Base-by-base conservation (phyloP, 2,888 invertebrate genomes). In the Laspeyria flexula region DNA sequence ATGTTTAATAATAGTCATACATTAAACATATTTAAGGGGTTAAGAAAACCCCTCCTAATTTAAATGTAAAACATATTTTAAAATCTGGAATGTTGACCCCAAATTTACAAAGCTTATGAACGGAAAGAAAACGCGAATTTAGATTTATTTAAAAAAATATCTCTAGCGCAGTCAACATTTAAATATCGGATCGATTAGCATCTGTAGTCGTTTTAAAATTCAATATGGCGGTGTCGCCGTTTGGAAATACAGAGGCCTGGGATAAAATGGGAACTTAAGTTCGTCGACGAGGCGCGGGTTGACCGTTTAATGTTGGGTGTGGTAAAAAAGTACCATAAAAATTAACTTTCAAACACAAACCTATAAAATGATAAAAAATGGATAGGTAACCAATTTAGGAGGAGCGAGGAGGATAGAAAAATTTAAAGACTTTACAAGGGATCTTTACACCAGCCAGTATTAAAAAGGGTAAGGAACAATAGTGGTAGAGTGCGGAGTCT, bases 121-220 rank as follows among this genome's bases (percentile, higher is more conserved):
- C 34, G 37, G 7, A 10, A 37, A 29, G 18, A 33, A 39, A 41
- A 35, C 38, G 43, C 42, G 40, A 45, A 54, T 60, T 39, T 44
- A 53, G 30, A 54, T 56, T 16, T 48, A 48, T 7, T 6, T 25
- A 3, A 42, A 29, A 53, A 51, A 43, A 9, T 23, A 29, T 27
- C 43, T 43, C 33, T 40, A 42, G 16, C 47, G 11, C 35, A 48
- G 50, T 21, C 16, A 16, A 1, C 3, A 58, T 57, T 59, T 59
- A 34, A 69, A 69, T 64, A 41, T 30, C 42, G 38, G 41, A 64
- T 29, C 51, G 66, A 66, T 69, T 62, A 62, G 30, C 65, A 66
- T 64, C 49, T 49, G 60, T 12, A 21, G 4, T n/a, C 33, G 33
- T 29, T 62, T 65, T 69, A 70, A 39, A 51, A 65, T 52, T 70